Evolutionary conservation across 2,113 vertebrate species (phyloP).

Genomic region (Pantherophis guttatus): DNA sequence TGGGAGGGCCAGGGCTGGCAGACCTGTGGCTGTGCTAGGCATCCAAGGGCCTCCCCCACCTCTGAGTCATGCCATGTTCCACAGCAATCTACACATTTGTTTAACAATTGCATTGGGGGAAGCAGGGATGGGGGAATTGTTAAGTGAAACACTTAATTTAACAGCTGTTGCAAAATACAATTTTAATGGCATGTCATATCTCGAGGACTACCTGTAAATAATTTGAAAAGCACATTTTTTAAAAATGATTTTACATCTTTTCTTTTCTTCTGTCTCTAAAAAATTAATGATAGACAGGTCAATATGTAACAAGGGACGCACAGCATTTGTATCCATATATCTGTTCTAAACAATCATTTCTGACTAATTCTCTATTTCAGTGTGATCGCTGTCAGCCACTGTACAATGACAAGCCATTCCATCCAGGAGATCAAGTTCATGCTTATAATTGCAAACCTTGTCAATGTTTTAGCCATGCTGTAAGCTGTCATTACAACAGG

Average conservation of each 20-base stretch:
- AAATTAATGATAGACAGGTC: background rate
- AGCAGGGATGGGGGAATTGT: background rate
- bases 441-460: constrained; percentile 84
- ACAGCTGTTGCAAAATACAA: background rate
- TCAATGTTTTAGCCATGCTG: constrained; percentile 80
- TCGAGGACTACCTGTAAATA: background rate
- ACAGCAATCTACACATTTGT: background rate
- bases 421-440: constrained; percentile 77
- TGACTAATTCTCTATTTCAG: constrained; percentile 60
- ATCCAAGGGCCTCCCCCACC: background rate
- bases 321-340: background rate
- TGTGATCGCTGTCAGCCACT: constrained; percentile 82
- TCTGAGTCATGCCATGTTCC: background rate
- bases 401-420: constrained; percentile 89
- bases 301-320: background rate
- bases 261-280: background rate
- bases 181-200: background rate
- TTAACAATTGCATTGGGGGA: background rate
- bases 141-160: background rate
- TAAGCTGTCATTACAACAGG: constrained; percentile 83
- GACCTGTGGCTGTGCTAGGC: background rate
- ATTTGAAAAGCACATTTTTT: constrained; percentile 14
- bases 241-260: constrained; percentile 14
- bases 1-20: background rate
- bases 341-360: background rate